Evolutionary conservation across 2,113 vertebrate species (phyloP), one percentile per base, ranked within the genome.

Genomic region (Bombycilla garrulus): DNA sequence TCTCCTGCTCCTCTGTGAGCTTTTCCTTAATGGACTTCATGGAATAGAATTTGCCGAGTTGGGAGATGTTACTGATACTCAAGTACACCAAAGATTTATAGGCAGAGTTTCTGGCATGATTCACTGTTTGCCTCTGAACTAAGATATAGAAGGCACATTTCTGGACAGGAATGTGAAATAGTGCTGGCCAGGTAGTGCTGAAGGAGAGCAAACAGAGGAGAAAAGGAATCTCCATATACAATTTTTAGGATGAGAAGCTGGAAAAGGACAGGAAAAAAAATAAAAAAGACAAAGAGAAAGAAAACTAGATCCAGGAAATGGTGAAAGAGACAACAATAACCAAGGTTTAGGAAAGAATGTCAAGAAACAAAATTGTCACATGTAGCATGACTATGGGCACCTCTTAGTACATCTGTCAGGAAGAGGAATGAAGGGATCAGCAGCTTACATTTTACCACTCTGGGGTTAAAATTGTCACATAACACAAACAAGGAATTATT

Each of bases 301-400:
- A 94, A 61, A 64, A 44, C 4, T 62, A 28, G 5, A 40, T 67
- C 3, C 17, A 71, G 18, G 8, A 67, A 81, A 36, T 38, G 12
- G 11, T 29, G 23, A 81, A 89, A 62, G 16, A 64, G 7, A 42
- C 5, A 54, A 20, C 1, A 33, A 24, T 54, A 78, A 58, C 29
- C 3, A 54, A 65, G 36, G 9, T 6, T 12, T 69, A 65, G 19
- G 16, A 78, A 72, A 86, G 7, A 60, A 76, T 8, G 2, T 61
- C 77, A 87, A 60, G 23, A 81, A 81, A 36, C 1, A 38, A 90
- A 50, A 36, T 14, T 54, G 15, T 4, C 8, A 11, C 24, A 26
- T 0, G 5, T 21, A n/a, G 6, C 3, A 3, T 35, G 33, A 51
- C 36, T 40, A 5, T 45, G 22, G 15, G 3, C 20, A 74, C 6